Conservation (phyloP, 1,140 invertebrate species). For the Littorina saxatilis region DNA sequence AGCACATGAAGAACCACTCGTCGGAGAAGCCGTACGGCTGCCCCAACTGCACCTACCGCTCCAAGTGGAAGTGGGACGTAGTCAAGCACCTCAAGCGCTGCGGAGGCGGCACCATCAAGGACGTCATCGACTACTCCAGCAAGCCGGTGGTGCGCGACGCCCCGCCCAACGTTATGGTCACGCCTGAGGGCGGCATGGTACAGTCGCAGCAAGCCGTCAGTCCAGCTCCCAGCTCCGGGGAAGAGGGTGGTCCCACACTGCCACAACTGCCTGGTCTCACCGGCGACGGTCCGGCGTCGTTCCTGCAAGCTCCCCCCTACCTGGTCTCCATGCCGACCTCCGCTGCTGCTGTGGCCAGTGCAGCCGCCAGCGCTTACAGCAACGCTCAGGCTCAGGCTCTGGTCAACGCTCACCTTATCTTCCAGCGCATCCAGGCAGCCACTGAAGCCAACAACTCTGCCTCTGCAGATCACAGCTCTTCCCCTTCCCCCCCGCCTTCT, state of each 20-base stretch:
- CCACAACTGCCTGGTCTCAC: background rate
- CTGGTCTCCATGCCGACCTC: background rate
- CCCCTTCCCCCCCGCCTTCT: background rate
- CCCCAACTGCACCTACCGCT: constrained; percentile 73
- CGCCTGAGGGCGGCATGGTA: constrained; percentile 56
- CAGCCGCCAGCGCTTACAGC: background rate
- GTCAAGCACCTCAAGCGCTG: constrained; percentile 75
- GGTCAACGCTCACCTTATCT: background rate
- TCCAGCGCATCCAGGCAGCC: background rate
- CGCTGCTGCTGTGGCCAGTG: background rate
- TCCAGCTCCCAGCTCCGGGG: constrained; percentile 19
- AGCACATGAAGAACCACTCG: constrained; percentile 76
- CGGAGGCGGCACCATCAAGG: constrained; percentile 73
- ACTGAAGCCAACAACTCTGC: background rate
- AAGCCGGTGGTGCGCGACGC: constrained; percentile 45
- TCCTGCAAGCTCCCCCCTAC: background rate
- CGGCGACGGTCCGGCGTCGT: background rate
- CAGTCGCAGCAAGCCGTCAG: constrained; percentile 39
- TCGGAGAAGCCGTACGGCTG: constrained; percentile 75
- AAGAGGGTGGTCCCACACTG: background rate
- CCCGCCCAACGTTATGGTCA: constrained; percentile 69
- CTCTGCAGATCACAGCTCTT: background rate
- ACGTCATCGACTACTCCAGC: constrained; percentile 73
- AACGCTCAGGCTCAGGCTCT: background rate
- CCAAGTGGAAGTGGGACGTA: constrained; percentile 77